A percentile compares a stretch with the other conserved stretches of the same genome.
phyloP scores from a whole-genome alignment of 2,113 vertebrate genomes.

The Hassar affinis region DNA sequence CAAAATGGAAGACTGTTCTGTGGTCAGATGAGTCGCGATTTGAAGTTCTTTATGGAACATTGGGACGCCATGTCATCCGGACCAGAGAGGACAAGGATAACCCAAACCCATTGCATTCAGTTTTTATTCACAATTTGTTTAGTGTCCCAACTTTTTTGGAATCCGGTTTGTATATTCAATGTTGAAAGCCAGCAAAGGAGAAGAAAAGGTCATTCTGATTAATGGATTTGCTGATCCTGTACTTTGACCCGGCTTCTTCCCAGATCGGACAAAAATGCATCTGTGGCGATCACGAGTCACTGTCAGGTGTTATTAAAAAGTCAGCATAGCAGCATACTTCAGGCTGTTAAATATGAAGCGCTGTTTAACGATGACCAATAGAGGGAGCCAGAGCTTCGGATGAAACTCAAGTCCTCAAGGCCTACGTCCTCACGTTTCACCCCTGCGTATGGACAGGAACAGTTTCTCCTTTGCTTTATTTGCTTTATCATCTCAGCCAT shows the following conservation, averaged over 20 bases:
- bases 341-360: neutral
- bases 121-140: too few species aligned
- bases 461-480: neutral
- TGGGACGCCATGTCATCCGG: too few species aligned
- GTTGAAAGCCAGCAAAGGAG: too few species aligned
- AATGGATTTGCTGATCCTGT: neutral
- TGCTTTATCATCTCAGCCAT: neutral
- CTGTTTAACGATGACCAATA: conserved; percentile 17
- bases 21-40: too few species aligned
- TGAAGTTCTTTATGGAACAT: too few species aligned
- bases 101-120: too few species aligned
- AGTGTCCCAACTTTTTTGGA: too few species aligned
- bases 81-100: too few species aligned
- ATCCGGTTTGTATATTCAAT: too few species aligned
- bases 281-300: neutral
- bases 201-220: too few species aligned
- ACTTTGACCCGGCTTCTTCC: neutral
- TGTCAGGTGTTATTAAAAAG: neutral
- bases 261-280: neutral
- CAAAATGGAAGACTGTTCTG: too few species aligned
- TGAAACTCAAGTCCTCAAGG: neutral
- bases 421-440: neutral
- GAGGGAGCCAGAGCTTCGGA: conserved; percentile 35
- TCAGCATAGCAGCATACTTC: neutral
- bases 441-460: neutral